Percentiles rank a stretch among this genome's conserved stretches.
Evolutionary conservation across 1,140 invertebrate species (phyloP).

Genomic region (Frieseomelitta varia): DNA sequence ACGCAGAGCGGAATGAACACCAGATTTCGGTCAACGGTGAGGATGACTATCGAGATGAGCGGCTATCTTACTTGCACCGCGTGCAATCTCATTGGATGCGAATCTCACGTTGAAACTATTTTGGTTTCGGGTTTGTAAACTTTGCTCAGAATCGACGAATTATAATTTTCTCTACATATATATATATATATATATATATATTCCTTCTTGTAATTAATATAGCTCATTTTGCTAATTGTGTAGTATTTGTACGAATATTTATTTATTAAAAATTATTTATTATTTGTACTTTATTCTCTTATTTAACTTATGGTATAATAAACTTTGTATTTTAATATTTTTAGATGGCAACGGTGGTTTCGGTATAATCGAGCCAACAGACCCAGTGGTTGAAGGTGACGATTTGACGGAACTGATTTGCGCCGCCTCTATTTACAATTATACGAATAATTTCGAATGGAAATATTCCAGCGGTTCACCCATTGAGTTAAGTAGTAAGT

Average conservation of each 20-base stretch:
- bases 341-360: conserved; percentile 79
- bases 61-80: conserved; percentile 69
- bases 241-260: too few species aligned
- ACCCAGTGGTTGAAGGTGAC: conserved; percentile 81
- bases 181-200: too few species aligned
- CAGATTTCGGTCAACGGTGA: conserved; percentile 43
- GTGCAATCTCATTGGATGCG: conserved; percentile 69
- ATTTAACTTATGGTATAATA: not conserved
- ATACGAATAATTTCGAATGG: conserved; percentile 79
- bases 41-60: conserved; percentile 55
- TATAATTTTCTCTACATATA: too few species aligned
- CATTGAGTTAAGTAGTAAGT: conserved; percentile 56
- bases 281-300: not conserved
- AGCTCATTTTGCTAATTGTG: too few species aligned
- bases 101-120: conserved; percentile 55
- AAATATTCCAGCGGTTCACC: conserved; percentile 43
- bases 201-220: too few species aligned
- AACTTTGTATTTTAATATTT: not conserved
- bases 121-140: conserved; percentile 70
- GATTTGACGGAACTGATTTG: conserved; percentile 82
- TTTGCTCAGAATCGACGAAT: not conserved
- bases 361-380: conserved; percentile 73
- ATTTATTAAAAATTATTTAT: not conserved
- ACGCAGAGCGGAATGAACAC: not conserved
- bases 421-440: conserved; percentile 83